Base-by-base conservation (phyloP, 1,140 invertebrate species). In the Lucilia cuprina region DNA sequence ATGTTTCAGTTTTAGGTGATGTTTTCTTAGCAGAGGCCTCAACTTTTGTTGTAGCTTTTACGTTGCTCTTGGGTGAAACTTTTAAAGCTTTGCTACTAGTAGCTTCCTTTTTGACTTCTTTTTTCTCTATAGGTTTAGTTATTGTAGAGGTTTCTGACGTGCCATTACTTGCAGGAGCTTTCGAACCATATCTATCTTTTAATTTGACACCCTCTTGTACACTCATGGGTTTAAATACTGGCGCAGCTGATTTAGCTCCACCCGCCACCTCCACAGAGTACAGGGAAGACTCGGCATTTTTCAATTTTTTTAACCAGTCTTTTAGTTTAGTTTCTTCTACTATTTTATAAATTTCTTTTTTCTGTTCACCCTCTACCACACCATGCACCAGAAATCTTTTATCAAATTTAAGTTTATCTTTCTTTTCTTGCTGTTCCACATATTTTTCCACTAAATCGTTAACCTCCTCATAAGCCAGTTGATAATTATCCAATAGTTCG, bases 261-360 rank as follows among this genome's bases (percentile, higher is more conserved):
- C 89, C 89, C 2, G 87, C 86, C 17, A 89, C 70, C 74, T 90
- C 88, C n/a, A 90, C 89, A 2, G 88, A 87, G 77, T 90, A 90
- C 8, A 90, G 83, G 17, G 85, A 75, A 2, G 86, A 86, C 34
- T 90, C 84, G 0, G 87, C 86, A 85, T 90, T 87, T 82, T 87
- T 60, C 7, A 90, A 85, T 84, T 89, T 88, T 19, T 35, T 25
- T 2, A 89, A 74, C 89, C 89, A 90, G 83, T 89, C 88, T 30
- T 86, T 82, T 9, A 89, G 70, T 82, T 88, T 87, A 13, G 83
- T 83, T 35, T 89, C 89, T 17, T 86, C 87, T 65, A 90, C 89
- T 77, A 90, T 86, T n/a, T 87, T 88, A 84, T 86, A 90, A 7
- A 89, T 30, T 74, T 90, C 89, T 25, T 84, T 78, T 21, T 80